A percentile compares a stretch with the other conserved stretches of the same genome.
These are phyloP conservation scores for Rhizomys pruinosus DNA, from an alignment of 2,113 vertebrate genomes.

Conservation along the genomic window DNA sequence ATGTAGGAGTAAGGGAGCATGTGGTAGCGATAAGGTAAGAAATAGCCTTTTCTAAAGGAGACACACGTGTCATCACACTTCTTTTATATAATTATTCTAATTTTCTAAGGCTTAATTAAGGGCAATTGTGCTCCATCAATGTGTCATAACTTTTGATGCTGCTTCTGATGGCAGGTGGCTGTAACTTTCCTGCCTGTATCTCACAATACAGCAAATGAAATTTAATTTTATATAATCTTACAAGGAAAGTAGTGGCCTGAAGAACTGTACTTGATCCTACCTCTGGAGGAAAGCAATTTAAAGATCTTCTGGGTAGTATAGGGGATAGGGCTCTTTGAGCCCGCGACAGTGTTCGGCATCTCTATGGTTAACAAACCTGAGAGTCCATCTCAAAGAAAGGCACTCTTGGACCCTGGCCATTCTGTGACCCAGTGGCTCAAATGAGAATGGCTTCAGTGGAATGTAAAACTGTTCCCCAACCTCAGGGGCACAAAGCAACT, in stretches of 20 bases:
- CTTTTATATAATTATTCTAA: background rate
- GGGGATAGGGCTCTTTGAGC: background rate
- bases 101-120: background rate
- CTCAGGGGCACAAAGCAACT: background rate
- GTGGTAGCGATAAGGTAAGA: background rate
- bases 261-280: background rate
- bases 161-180: background rate
- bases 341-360: too few relatives aligned
- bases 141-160: background rate
- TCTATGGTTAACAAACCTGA: background rate
- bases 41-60: background rate
- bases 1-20: background rate
- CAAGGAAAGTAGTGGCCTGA: background rate
- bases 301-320: background rate
- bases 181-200: background rate
- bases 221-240: background rate
- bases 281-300: background rate
- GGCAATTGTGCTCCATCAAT: too few relatives aligned
- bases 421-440: background rate
- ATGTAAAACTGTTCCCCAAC: background rate
- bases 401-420: background rate
- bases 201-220: background rate
- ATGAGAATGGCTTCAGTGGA: background rate
- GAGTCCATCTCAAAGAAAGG: background rate
- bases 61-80: background rate